Base-by-base conservation (phyloP, 2,113 vertebrate genomes). In the Pandion haliaetus region DNA sequence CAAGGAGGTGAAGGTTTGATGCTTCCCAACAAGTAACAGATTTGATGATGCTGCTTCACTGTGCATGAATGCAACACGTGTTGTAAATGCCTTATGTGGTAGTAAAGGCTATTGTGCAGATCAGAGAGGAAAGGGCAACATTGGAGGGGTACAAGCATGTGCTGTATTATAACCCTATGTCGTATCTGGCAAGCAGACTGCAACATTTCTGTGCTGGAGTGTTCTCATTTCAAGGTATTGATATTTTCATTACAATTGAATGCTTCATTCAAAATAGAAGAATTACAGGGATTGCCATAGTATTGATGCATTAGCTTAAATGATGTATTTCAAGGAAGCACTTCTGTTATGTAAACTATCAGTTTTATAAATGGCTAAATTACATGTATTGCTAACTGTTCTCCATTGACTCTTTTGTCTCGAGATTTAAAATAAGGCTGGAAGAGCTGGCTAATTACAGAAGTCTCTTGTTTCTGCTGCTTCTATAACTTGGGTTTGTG, bases 171-270 rank as follows among this genome's bases (percentile, higher is more conserved):
- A 69, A 7, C 54, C 19, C 61, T 69, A 12, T 36, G 38, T 54
- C 14, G 44, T 73, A 13, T 47, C 77, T 28, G 44, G 34, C 34
- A 29, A 82, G n/a, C 52, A 59, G 84, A 63, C 38, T 38, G 67
- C 66, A 77, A n/a, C 17, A 14, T 45, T 58, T 82, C 71, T 66
- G 49, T 96, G 92, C 93, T 95, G 93, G 94, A 89, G 88, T 95
- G 50, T 70, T 91, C 84, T 88, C 59, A 4, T 91, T 77, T 71
- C 31, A 97, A 98, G 95, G 95, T 97, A 97, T 29, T 47, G 23
- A 8, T 92, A 31, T 90, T 96, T 97, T 95, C 5, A 40, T 81
- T 83, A 23, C 34, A 83, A 16, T 65, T 52, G 16, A 96, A 62
- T 78, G 24, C 67, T 5, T 93, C 23, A 14, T 85, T 83, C 23